Evolutionary conservation across 2,888 invertebrate genomes (phyloP).

Genomic region (Argyresthia albistria): DNA sequence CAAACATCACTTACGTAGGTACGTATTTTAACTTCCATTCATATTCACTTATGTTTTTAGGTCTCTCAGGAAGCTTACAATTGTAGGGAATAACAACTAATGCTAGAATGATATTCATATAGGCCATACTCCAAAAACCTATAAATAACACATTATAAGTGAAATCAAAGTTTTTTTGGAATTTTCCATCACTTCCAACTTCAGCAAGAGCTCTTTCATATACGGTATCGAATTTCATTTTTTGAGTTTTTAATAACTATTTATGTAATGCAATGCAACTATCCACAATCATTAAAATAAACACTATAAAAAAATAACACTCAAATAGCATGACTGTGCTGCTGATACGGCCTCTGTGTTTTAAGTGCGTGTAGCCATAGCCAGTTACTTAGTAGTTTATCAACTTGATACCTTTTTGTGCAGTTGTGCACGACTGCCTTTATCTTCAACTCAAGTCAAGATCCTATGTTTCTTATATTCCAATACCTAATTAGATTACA

Average conservation of each 20-base stretch:
- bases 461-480: too few species aligned
- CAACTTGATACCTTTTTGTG: conserved; percentile 3
- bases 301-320: too few species aligned
- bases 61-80: conserved; percentile 44
- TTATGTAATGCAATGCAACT: too few species aligned
- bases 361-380: too few species aligned
- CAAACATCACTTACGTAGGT: conserved; percentile 27
- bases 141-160: conserved; percentile 45
- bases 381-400: too few species aligned
- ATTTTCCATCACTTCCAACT: conserved; percentile 47
- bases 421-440: conserved; percentile 1
- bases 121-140: conserved; percentile 41
- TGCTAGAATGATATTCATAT: conserved; percentile 48
- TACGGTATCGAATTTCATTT: background rate
- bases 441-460: conserved; percentile 1
- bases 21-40: conserved; percentile 40
- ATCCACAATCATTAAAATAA: background rate
- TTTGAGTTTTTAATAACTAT: too few species aligned
- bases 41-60: conserved; percentile 29
- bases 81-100: conserved; percentile 50
- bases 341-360: too few species aligned
- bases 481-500: too few species aligned
- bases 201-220: conserved; percentile 25
- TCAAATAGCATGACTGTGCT: too few species aligned
- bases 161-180: conserved; percentile 51